These are phyloP conservation scores for Takifugu bimaculatus DNA, from an alignment of 2,113 vertebrate species.

Conservation along the genomic window DNA sequence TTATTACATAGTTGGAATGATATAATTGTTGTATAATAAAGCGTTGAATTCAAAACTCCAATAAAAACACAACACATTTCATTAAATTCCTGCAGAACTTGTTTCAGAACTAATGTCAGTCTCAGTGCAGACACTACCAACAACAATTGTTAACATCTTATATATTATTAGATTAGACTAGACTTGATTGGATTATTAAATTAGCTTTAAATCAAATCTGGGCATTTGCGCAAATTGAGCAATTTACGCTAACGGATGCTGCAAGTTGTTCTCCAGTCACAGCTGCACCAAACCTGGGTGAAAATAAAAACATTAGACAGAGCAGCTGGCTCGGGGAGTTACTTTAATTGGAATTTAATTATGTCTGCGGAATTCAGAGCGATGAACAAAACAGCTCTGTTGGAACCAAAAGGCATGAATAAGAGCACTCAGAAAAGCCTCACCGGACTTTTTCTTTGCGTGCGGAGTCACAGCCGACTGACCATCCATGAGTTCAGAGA, in stretches of 20 bases:
- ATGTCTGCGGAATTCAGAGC: neutral
- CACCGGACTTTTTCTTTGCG: conserved; percentile 1
- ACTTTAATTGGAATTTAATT: conserved; percentile 11
- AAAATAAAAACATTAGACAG: neutral
- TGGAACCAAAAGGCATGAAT: conserved; percentile 9
- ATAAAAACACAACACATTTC: too few relatives aligned
- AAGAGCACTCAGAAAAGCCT: conserved; percentile 9
- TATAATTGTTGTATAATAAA: neutral
- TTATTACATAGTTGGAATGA: neutral
- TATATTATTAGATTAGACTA: too few relatives aligned
- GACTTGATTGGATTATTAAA: neutral
- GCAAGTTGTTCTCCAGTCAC: conserved; percentile 5
- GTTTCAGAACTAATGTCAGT: too few relatives aligned
- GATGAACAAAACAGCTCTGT: neutral
- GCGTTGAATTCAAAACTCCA: too few relatives aligned
- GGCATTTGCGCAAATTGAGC: conserved; percentile 1
- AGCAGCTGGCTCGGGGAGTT: neutral
- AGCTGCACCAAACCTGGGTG: neutral
- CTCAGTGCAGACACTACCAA: too few relatives aligned
- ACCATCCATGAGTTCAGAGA: conserved; percentile 25
- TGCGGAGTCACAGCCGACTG: conserved; percentile 16
- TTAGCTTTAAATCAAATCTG: neutral
- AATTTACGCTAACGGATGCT: conserved; percentile 9
- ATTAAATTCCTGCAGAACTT: too few relatives aligned
- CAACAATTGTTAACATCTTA: too few relatives aligned